phyloP scores from a whole-genome alignment of 2,888 invertebrate genomes.

The Sarcophaga carnaria region DNA sequence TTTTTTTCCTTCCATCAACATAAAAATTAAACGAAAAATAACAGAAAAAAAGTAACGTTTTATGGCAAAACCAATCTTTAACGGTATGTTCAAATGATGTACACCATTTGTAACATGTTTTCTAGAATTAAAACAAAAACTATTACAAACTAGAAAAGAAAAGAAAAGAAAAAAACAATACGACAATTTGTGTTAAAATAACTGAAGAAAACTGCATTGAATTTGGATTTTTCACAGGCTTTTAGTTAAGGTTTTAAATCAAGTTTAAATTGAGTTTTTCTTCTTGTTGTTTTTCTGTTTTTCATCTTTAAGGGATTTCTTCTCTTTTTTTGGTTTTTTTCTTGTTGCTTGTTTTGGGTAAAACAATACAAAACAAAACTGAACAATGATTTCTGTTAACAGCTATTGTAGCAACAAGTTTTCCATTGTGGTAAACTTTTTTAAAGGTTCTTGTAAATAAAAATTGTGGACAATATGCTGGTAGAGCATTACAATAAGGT shows the following conservation, averaged over 20 bases:
- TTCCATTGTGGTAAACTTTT: conserved; percentile 26
- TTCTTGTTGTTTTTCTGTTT: background rate
- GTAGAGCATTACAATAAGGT: conserved; percentile 1
- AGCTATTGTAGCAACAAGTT: conserved; percentile 13
- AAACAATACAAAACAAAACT: conserved; percentile 1
- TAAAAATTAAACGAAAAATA: background rate
- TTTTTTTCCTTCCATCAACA: background rate
- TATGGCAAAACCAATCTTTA: conserved; percentile 9
- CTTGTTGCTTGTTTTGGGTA: background rate
- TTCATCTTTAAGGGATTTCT: conserved; percentile 21
- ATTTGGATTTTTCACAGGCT: conserved; percentile 59
- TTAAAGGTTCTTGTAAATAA: conserved; percentile 47
- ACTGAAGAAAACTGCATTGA: background rate
- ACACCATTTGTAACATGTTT: conserved; percentile 50
- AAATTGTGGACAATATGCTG: conserved; percentile 53
- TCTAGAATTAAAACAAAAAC: conserved; percentile 52
- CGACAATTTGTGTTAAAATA: conserved; percentile 23
- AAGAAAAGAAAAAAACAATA: background rate
- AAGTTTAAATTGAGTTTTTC: conserved; percentile 21
- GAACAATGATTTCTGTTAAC: conserved; percentile 53
- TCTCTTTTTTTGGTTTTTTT: background rate
- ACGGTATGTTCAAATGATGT: conserved; percentile 56
- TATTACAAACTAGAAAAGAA: no score
- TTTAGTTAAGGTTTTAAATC: conserved; percentile 45
- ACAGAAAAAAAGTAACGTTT: no score